Evolutionary conservation across 1,140 invertebrate genomes (phyloP), one percentile per base, ranked within the genome.

Genomic region (Drosophila azteca): DNA sequence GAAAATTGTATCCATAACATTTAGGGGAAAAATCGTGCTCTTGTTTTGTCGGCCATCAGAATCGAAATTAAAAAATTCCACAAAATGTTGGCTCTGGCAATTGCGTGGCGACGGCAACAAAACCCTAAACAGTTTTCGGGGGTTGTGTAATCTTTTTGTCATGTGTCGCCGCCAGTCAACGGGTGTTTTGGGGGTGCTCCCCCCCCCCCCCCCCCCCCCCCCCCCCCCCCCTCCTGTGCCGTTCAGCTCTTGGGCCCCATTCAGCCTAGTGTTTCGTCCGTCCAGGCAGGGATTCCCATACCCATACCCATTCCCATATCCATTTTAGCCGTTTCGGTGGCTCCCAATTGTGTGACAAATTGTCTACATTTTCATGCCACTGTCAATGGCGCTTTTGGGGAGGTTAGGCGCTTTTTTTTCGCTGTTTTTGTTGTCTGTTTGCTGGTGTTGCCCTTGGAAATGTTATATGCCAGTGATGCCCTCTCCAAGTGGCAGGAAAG

Each of bases 11-110:
- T 39, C 35, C 35, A 39, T 39, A 39, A 13, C 35, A 55, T 66
- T 73, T 61, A 48, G 26, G 59, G 59, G 48, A 8, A 5, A 29
- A 55, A 46, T 55, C 22, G 45, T 53, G 44, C 22, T 58, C 43
- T 66, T 35, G 24, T 31, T 41, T 26, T 13, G 17, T 17, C 24
- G 26, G 24, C 60, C 29, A 49, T 46, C 17, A 39, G 15, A 15
- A 54, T 46, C 15, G 61, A 88, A 88, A 88, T 88, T 88, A 88
- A 88, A 88, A 88, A 88, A 88, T 89, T 83, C 84, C 83, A 77
- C 72, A 88, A 53, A 65, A 83, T 67, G 48, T 77, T 13, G 49
- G 35, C 9, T 4, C 35, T 11, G 59, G 60, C 53, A 61, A 76
- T 64, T 48, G 60, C 53, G 62, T 20, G 17, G 17, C 41, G 26